Conservation (phyloP, 2,888 invertebrate species). For the Formica aserva region DNA sequence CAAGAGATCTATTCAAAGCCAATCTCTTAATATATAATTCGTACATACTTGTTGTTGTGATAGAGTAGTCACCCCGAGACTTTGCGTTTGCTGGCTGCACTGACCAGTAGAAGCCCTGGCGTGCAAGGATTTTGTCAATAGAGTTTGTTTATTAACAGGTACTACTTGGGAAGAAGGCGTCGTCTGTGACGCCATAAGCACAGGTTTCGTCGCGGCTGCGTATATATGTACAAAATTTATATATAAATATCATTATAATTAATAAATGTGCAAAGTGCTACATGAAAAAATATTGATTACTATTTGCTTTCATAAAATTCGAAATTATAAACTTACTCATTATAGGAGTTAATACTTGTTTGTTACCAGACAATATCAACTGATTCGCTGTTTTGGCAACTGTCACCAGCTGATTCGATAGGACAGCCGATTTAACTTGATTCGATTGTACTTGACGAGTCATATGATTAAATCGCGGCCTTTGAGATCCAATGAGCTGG, state of each 20-base stretch:
- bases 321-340: conserved; percentile 79
- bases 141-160: conserved; percentile 84
- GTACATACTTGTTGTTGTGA: conserved; percentile 83
- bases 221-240: conserved; percentile 20
- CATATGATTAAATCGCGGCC: conserved; percentile 84
- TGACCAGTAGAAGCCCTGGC: conserved; percentile 82
- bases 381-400: conserved; percentile 84
- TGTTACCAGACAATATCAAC: conserved; percentile 84
- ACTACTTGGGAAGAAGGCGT: conserved; percentile 83
- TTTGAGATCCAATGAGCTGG: conserved; percentile 85
- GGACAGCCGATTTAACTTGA: conserved; percentile 82
- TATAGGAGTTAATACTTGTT: conserved; percentile 84
- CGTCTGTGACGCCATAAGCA: conserved; percentile 84
- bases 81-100: conserved; percentile 83
- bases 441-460: conserved; percentile 83
- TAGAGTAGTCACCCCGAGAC: conserved; percentile 82
- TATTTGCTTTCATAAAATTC: neutral
- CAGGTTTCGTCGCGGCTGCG: conserved; percentile 83
- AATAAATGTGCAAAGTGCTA: neutral
- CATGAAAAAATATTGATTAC: neutral
- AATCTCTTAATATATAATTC: conserved; percentile 22
- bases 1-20: neutral
- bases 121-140: conserved; percentile 84
- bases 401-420: conserved; percentile 84
- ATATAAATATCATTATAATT: neutral